A percentile compares a stretch with the other conserved stretches of the same genome.
Conservation (phyloP, 2,888 invertebrate genomes). For the Hirtodrosophila alboralis region DNA sequence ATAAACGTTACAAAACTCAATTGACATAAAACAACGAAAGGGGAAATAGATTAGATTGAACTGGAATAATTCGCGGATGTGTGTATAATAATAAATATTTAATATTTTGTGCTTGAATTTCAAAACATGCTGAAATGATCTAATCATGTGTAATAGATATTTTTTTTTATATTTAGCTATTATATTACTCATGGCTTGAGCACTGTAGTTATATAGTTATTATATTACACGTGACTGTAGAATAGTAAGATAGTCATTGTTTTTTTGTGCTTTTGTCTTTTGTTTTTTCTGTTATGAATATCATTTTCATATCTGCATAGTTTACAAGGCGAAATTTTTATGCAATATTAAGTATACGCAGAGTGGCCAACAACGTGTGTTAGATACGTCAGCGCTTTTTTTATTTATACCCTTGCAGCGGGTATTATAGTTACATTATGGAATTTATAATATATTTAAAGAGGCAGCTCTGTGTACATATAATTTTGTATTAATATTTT, state of each 20-base stretch:
- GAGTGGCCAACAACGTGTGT: constrained; percentile 29
- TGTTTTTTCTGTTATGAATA: constrained; percentile 4
- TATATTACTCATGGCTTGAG: background rate
- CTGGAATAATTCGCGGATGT: no score
- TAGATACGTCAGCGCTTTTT: constrained; percentile 26
- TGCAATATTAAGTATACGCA: constrained; percentile 38
- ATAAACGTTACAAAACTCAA: constrained; percentile 12
- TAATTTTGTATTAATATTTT: no score
- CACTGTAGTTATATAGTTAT: background rate
- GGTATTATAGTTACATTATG: no score
- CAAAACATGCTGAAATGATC: no score
- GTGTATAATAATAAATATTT: no score
- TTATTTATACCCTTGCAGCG: no score
- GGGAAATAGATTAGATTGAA: constrained; percentile 8
- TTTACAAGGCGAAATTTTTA: constrained; percentile 3
- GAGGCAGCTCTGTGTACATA: no score
- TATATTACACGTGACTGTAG: background rate
- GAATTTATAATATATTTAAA: no score
- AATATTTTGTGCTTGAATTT: no score
- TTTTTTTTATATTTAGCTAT: no score
- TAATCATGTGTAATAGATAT: no score
- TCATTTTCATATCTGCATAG: background rate
- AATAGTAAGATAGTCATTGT: background rate
- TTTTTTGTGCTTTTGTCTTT: background rate
- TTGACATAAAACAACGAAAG: constrained; percentile 1